phyloP scores from a whole-genome alignment of 1,140 invertebrate species.

The Plectrocnemia conspersa region DNA sequence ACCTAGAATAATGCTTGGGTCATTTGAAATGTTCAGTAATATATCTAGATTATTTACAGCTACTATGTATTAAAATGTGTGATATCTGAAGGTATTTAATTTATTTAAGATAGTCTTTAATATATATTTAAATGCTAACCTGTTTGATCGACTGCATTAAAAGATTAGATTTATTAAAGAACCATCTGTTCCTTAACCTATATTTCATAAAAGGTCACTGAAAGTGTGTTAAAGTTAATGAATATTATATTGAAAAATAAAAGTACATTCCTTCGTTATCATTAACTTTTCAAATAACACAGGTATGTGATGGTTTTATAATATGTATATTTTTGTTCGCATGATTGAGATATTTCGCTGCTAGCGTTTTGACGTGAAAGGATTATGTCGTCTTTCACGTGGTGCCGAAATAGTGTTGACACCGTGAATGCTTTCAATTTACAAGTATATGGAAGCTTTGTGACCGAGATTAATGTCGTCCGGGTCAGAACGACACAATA shows the following conservation, averaged over 20 bases:
- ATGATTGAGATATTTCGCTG: conserved; percentile 14
- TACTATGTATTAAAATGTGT: too few relatives aligned
- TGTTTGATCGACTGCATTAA: too few relatives aligned
- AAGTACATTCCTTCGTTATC: neutral
- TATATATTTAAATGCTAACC: too few relatives aligned
- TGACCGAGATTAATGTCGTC: conserved; percentile 9
- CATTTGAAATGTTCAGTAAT: too few relatives aligned
- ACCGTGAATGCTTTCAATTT: neutral
- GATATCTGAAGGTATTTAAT: too few relatives aligned
- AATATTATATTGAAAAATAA: neutral
- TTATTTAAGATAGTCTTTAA: too few relatives aligned
- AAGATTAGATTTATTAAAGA: neutral
- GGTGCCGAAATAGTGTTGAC: conserved; percentile 7
- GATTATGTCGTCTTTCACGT: conserved; percentile 5
- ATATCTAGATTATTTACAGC: too few relatives aligned
- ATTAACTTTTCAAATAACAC: neutral
- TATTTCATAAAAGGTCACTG: neutral
- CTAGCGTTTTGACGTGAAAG: conserved; percentile 14
- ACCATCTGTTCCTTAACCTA: neutral
- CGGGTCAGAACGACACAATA: too few relatives aligned
- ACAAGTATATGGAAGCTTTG: neutral
- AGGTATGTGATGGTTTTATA: conserved; percentile 2
- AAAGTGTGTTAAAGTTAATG: neutral
- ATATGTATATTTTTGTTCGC: too few relatives aligned
- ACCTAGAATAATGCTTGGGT: too few relatives aligned